Conservation (phyloP, 2,113 vertebrate species). For the Cinclus mexicanus region DNA sequence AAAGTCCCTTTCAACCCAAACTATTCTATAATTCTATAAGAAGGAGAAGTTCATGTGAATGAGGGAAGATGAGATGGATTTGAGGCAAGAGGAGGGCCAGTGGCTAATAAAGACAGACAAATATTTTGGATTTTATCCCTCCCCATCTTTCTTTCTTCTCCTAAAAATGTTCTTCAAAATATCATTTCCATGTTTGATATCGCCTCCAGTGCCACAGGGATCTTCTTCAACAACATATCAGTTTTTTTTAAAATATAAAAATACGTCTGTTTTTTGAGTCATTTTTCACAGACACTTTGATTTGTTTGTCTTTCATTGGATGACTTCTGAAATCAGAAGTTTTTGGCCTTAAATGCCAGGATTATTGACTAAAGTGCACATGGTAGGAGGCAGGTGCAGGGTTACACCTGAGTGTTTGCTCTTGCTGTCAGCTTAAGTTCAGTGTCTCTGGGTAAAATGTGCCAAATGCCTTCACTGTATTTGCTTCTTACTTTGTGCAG, state of each 20-base stretch:
- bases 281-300: neutral
- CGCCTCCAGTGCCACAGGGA: neutral
- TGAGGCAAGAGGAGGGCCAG: fast-evolving
- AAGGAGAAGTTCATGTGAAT: neutral
- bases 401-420: neutral
- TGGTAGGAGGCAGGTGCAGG: neutral
- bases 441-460: neutral
- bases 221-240: neutral
- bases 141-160: neutral
- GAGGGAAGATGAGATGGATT: neutral
- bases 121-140: neutral
- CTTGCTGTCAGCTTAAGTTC: neutral
- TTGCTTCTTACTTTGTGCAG: neutral
- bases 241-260: neutral
- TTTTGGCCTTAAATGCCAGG: neutral
- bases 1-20: neutral
- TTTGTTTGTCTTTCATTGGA: neutral
- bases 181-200: neutral
- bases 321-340: neutral
- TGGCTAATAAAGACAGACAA: neutral
- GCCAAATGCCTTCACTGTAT: neutral
- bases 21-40: neutral
- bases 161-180: neutral
- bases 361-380: neutral
- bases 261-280: neutral